These are phyloP conservation scores for Frankliniella intonsa DNA, from an alignment of 2,888 invertebrate genomes.

Conservation along the genomic window DNA sequence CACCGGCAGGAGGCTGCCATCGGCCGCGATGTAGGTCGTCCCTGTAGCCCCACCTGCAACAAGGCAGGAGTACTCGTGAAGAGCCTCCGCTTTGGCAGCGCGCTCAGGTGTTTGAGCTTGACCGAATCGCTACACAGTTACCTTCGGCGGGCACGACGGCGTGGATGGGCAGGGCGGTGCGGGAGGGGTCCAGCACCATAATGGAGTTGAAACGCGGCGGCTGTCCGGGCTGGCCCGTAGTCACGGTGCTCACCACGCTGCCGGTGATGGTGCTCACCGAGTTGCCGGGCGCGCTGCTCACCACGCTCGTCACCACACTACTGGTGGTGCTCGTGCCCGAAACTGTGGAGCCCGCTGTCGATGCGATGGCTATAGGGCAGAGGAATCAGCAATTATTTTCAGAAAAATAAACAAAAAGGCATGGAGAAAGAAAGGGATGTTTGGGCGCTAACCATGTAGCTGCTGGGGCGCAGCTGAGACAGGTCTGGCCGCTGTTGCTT, in stretches of 20 bases:
- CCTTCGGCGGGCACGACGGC: conserved; percentile 35
- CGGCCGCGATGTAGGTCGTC: background rate
- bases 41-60: conserved; percentile 11
- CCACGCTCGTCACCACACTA: background rate
- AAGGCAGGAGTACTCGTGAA: background rate
- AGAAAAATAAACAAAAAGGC: no score
- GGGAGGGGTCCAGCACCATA: conserved; percentile 47
- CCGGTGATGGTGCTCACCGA: background rate
- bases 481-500: background rate
- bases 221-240: conserved; percentile 2
- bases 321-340: background rate
- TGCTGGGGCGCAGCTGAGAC: background rate
- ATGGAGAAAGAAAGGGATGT: no score
- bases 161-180: conserved; percentile 34
- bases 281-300: background rate
- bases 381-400: no score
- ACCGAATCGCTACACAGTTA: conserved; percentile 28
- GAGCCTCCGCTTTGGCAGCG: background rate
- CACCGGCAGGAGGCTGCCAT: background rate
- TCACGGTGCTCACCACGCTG: background rate
- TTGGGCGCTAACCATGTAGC: background rate
- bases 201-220: conserved; percentile 48
- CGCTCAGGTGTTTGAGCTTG: background rate
- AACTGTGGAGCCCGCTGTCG: background rate
- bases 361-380: background rate